Conservation (phyloP, 2,888 invertebrate genomes). For the Phengaris alcon region DNA sequence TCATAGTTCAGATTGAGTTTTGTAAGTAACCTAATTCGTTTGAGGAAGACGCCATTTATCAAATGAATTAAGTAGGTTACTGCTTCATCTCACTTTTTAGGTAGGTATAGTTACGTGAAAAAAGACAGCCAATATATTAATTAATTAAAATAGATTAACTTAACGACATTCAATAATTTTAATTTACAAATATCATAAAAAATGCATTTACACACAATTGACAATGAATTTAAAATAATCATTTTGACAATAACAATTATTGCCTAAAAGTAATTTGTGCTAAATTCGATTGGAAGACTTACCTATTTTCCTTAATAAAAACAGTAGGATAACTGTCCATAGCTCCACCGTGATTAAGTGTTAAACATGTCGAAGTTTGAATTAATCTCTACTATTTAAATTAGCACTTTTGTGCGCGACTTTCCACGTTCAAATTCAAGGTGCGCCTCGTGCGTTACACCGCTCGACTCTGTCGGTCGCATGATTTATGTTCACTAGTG, state of each 20-base stretch:
- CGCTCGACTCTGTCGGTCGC: slow-evolving; percentile 31
- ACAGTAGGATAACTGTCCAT: too few relatives aligned
- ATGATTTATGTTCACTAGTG: slow-evolving; percentile 57
- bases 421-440: slow-evolving; percentile 66
- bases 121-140: neutral
- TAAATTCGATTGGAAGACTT: too few relatives aligned
- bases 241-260: too few relatives aligned
- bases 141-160: too few relatives aligned
- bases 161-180: too few relatives aligned
- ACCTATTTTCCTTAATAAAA: too few relatives aligned
- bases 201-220: too few relatives aligned
- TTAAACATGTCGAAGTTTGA: neutral
- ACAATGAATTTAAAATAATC: too few relatives aligned
- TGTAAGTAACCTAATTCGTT: slow-evolving; percentile 13
- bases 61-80: slow-evolving; percentile 12
- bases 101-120: neutral
- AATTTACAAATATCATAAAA: too few relatives aligned
- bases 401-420: slow-evolving; percentile 45
- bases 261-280: too few relatives aligned
- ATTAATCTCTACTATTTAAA: neutral
- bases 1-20: slow-evolving; percentile 11
- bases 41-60: slow-evolving; percentile 9
- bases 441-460: slow-evolving; percentile 50
- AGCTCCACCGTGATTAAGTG: too few relatives aligned
- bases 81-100: slow-evolving; percentile 1